Base-by-base conservation (phyloP, 2,888 invertebrate genomes). In the Choristoneura rosaceana region DNA sequence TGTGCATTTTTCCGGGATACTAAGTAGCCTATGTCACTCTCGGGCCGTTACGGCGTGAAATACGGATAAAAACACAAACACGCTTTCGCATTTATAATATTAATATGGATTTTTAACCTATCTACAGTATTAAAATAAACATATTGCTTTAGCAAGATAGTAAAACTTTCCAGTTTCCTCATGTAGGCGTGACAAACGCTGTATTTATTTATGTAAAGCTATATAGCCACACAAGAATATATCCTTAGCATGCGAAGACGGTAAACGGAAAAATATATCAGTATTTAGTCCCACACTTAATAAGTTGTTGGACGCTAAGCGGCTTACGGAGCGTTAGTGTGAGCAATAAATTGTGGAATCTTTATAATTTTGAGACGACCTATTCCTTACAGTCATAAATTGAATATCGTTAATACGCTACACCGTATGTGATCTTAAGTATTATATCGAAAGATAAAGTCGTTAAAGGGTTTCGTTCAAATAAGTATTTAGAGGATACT, bases 311-410 rank as follows among this genome's bases (percentile, higher is more conserved):
- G 90, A 89, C 88, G 84, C 77, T 93, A 94, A 94, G 91, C 88
- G 89, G 93, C 90, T 94, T 93, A 94, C 82, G 74, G 75, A 63
- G 64, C 81, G 80, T 76, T 78, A 76, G 80, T 80, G 79, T 78
- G 78, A 82, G 88, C 85, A 84, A 92, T 94, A 93, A 94, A 94
- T 94, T 90, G 82, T 88, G 89, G 91, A 92, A 92, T 93, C 92
- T 93, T 93, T 93, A 93, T 90, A 92, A 91, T 93, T 93, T 93
- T 92, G 88, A 90, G 86, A 87, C 84, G 83, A 83, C 83, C 87
- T 85, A 52, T 89, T 88, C 86, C 89, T 90, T 88, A 86, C 79
- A 81, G 89, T 87, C 91, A 92, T 94, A 94, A 93, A 94, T 93
- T 93, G 88, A 89, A 90, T 92, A 92, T 93, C 88, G 92, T 93